These are phyloP conservation scores for Paracanthobrama guichenoti DNA, from an alignment of 2,113 vertebrate species.

Conservation along the genomic window DNA sequence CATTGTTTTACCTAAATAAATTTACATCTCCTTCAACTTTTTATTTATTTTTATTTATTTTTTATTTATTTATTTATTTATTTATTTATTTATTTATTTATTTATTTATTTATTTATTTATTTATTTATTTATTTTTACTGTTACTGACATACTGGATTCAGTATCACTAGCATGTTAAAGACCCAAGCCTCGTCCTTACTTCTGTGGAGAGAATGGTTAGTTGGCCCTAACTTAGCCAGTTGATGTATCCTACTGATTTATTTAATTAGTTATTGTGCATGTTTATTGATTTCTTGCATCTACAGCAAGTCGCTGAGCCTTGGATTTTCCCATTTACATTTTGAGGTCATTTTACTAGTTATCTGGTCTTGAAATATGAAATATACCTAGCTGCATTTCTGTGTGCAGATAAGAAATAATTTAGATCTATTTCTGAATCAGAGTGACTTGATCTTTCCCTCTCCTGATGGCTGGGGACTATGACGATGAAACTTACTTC, in stretches of 20 bases:
- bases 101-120: too few species aligned
- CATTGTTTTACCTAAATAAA: too few species aligned
- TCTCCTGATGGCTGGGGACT: not conserved
- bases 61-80: too few species aligned
- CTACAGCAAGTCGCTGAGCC: not conserved
- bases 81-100: too few species aligned
- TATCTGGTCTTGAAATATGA: not conserved
- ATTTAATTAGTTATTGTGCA: not conserved
- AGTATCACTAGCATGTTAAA: not conserved
- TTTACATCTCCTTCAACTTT: too few species aligned
- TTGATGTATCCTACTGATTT: not conserved
- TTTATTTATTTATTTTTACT: too few species aligned
- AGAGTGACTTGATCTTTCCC: not conserved
- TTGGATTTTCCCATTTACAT: not conserved
- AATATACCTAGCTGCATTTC: not conserved
- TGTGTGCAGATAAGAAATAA: not conserved
- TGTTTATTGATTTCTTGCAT: slow-evolving; percentile 2
- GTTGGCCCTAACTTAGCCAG: not conserved
- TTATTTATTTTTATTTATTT: too few species aligned
- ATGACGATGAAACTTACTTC: not conserved
- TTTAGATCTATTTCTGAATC: not conserved
- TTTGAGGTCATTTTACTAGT: not conserved
- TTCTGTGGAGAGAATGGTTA: not conserved
- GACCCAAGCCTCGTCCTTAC: not conserved
- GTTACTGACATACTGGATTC: not conserved